Conservation (phyloP, 2,888 invertebrate genomes). For the Patella pellucida region DNA sequence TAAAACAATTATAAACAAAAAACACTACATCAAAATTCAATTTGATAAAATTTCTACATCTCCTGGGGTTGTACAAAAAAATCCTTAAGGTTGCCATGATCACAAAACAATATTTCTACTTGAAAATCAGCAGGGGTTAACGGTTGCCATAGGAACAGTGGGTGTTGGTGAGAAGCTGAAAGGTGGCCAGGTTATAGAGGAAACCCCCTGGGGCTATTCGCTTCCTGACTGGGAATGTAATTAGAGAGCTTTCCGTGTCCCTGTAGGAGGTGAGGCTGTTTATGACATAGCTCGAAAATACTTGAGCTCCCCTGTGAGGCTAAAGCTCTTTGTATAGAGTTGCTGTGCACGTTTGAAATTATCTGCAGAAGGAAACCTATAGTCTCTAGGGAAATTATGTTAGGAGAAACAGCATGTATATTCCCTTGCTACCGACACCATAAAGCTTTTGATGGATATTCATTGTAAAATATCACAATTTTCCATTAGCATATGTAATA, state of each 20-base stretch:
- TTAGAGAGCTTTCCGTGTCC: conserved; percentile 21
- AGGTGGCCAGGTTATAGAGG: conserved; percentile 12
- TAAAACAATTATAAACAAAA: neutral
- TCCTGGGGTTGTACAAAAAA: conserved; percentile 5
- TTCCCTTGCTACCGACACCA: neutral
- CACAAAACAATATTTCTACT: conserved; percentile 12
- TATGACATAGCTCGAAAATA: conserved; percentile 17
- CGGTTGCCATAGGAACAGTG: conserved; percentile 1
- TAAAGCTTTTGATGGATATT: neutral
- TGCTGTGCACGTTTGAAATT: conserved; percentile 7
- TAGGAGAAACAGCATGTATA: conserved; percentile 10
- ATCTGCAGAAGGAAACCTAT: neutral
- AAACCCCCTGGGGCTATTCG: conserved; percentile 10
- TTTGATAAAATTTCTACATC: conserved; percentile 9
- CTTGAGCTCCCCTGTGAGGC: neutral
- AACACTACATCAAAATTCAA: conserved; percentile 9
- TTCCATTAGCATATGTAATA: neutral
- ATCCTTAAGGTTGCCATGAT: conserved; percentile 10
- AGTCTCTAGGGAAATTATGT: conserved; percentile 7
- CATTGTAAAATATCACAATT: conserved; percentile 2
- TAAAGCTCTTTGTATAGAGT: neutral
- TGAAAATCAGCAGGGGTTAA: conserved; percentile 7
- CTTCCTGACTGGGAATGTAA: conserved; percentile 16
- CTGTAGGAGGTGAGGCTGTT: conserved; percentile 20
- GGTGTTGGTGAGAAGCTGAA: conserved; percentile 11